Percentiles rank a stretch among this genome's conserved stretches.
Conservation (phyloP, 1,140 invertebrate genomes). For the Drosophila ogumai region DNA sequence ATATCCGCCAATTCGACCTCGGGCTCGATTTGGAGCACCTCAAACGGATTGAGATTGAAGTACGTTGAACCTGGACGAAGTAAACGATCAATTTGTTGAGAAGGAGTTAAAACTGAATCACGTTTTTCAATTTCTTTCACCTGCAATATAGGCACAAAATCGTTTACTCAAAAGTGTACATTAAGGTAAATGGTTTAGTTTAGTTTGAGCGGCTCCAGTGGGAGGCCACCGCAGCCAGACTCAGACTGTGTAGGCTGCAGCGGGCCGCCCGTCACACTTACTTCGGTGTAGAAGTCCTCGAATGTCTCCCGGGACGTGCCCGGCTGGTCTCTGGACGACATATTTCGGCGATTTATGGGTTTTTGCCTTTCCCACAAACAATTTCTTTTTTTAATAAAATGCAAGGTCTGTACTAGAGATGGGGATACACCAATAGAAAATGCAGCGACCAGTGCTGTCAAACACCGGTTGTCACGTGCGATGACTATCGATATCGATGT, state of each 20-base stretch:
- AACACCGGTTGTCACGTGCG: background rate
- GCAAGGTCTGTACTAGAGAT: conserved; percentile 25
- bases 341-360: conserved; percentile 26
- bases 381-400: conserved; percentile 32
- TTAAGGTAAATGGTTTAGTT: conserved; percentile 30
- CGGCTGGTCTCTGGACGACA: conserved; percentile 70
- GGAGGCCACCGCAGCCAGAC: conserved; percentile 22
- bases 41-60: conserved; percentile 98
- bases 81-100: conserved; percentile 97
- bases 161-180: conserved; percentile 67
- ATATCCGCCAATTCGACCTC: conserved; percentile 95
- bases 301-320: conserved; percentile 80
- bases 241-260: conserved; percentile 17
- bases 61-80: conserved; percentile 97
- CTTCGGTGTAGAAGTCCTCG: conserved; percentile 84
- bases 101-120: conserved; percentile 90
- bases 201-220: conserved; percentile 28
- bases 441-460: background rate
- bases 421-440: background rate
- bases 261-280: conserved; percentile 59
- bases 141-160: conserved; percentile 82
- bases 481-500: background rate
- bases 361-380: conserved; percentile 22
- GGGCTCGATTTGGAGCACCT: conserved; percentile 97
- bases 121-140: conserved; percentile 85